phyloP scores from a whole-genome alignment of 2,797 vertebrate species.

The Spinus olivaceus region DNA sequence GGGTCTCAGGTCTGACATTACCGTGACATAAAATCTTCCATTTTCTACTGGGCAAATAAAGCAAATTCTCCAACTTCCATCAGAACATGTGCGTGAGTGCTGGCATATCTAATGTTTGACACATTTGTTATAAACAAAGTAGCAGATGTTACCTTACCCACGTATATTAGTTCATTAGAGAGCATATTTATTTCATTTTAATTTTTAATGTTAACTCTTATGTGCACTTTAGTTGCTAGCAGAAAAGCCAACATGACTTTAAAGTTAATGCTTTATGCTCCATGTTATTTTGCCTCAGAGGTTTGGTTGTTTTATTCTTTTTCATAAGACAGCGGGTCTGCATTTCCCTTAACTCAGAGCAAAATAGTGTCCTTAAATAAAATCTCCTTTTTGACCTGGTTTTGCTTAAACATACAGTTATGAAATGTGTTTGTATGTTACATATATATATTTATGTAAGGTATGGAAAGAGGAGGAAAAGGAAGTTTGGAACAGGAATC shows the following conservation, averaged over 20 bases:
- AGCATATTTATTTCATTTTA: constrained; percentile 42
- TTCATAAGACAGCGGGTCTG: not conserved
- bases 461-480: not conserved
- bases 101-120: constrained; percentile 59
- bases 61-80: constrained; percentile 13
- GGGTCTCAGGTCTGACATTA: not conserved
- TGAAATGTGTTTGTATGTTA: not conserved
- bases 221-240: not conserved
- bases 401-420: not conserved
- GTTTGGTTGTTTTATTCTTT: not conserved
- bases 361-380: not conserved
- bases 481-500: not conserved
- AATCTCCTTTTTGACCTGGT: not conserved
- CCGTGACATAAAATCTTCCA: not conserved
- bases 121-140: constrained; percentile 66
- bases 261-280: not conserved
- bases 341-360: not conserved
- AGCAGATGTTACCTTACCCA: constrained; percentile 69
- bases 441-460: not conserved
- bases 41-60: constrained; percentile 10
- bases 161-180: constrained; percentile 59
- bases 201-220: constrained; percentile 54
- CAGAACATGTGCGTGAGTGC: constrained; percentile 9
- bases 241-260: not conserved
- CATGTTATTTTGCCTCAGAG: not conserved